Evolutionary conservation across 2,797 vertebrate genomes (phyloP).

Genomic region (Eulemur mongoz): DNA sequence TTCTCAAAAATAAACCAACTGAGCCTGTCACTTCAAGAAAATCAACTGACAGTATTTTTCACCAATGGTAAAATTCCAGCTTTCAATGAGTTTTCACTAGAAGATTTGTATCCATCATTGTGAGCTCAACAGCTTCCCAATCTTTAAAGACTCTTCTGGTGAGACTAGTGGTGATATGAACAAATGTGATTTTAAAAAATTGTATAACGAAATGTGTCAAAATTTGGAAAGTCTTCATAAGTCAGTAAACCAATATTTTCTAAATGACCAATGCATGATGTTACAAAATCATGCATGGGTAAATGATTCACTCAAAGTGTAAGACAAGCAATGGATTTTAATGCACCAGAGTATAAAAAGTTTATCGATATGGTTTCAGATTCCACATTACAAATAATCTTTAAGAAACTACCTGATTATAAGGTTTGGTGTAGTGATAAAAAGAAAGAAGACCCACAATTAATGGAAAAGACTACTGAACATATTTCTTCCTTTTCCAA

Average conservation of each 20-base stretch:
- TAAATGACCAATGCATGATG: background rate
- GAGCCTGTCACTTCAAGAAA: background rate
- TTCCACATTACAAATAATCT: background rate
- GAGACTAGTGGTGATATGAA: background rate
- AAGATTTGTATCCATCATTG: background rate
- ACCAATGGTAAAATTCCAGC: background rate
- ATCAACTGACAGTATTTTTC: background rate
- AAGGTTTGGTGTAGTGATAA: background rate
- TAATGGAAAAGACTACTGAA: background rate
- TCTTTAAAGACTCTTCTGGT: background rate
- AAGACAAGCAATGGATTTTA: background rate
- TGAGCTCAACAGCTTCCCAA: background rate
- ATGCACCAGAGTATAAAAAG: conserved; percentile 19
- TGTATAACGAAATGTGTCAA: background rate
- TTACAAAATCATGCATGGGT: background rate
- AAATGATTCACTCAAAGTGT: background rate
- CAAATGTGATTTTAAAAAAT: background rate
- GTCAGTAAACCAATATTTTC: background rate
- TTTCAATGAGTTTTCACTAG: background rate
- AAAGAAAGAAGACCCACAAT: background rate
- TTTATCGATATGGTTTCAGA: conserved; percentile 27
- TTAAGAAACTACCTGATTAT: conserved; percentile 39
- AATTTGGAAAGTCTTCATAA: background rate
- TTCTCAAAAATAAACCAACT: conserved; percentile 17
- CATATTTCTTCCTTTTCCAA: background rate